Conservation (phyloP, 2,888 invertebrate genomes). For the Periphyllus acericola region DNA sequence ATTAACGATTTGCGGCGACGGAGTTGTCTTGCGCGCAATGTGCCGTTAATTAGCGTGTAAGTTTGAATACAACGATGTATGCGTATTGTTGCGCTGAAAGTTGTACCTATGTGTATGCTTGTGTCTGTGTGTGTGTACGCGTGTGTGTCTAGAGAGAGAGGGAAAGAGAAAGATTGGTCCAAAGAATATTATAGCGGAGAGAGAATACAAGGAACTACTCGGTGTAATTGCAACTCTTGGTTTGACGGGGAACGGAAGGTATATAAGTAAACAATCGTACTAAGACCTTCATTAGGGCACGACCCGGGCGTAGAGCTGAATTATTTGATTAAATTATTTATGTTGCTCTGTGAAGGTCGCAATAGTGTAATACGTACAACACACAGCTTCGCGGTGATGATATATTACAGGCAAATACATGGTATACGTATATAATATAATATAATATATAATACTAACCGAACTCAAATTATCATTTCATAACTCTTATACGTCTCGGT, state of each 20-base stretch:
- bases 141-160: too few species aligned
- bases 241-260: neutral
- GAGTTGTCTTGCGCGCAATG: neutral
- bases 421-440: too few species aligned
- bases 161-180: neutral
- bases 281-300: constrained; percentile 41
- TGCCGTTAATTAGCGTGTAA: constrained; percentile 27
- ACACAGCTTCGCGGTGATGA: neutral
- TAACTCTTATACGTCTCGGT: constrained; percentile 13
- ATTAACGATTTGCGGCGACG: neutral
- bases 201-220: neutral
- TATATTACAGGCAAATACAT: neutral
- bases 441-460: neutral
- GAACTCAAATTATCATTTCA: constrained; percentile 13
- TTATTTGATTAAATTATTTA: constrained; percentile 48
- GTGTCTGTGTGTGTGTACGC: too few species aligned
- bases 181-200: neutral
- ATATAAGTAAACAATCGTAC: constrained; percentile 38
- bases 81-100: neutral
- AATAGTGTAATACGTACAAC: neutral
- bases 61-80: neutral
- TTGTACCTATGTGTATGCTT: neutral
- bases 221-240: constrained; percentile 26
- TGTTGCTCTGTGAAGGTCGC: constrained; percentile 36
- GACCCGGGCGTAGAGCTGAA: neutral